These are phyloP conservation scores for Bathybates hornii DNA, from an alignment of 2,113 vertebrate species.

Conservation along the genomic window DNA sequence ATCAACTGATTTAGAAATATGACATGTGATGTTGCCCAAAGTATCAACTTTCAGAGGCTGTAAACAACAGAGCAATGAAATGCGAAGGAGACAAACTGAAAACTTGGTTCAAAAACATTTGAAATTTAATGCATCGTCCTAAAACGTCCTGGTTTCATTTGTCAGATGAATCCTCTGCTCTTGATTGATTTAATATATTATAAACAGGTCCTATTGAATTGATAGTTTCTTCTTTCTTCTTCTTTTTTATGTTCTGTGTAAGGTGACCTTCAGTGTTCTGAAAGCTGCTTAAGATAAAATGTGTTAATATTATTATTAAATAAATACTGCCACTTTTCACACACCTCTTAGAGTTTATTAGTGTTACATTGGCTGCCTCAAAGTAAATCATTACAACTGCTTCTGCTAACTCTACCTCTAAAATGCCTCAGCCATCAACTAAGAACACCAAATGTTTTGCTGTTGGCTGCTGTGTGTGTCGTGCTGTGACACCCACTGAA, in stretches of 20 bases:
- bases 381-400: neutral
- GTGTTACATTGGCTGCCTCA: neutral
- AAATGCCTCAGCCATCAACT: neutral
- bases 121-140: neutral
- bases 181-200: neutral
- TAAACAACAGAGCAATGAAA: neutral
- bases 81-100: neutral
- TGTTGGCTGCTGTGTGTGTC: neutral
- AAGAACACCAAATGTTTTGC: neutral
- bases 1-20: neutral
- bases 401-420: neutral
- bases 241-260: neutral
- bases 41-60: neutral
- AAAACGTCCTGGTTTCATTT: neutral
- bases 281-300: neutral
- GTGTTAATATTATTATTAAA: neutral
- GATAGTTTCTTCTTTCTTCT: neutral
- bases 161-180: neutral
- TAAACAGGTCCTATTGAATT: neutral
- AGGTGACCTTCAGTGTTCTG: neutral
- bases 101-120: neutral
- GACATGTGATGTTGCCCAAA: neutral
- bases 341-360: neutral
- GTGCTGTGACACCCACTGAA: neutral
- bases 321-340: neutral